Conservation (phyloP, 2,888 invertebrate species). For the Nebria brevicollis region DNA sequence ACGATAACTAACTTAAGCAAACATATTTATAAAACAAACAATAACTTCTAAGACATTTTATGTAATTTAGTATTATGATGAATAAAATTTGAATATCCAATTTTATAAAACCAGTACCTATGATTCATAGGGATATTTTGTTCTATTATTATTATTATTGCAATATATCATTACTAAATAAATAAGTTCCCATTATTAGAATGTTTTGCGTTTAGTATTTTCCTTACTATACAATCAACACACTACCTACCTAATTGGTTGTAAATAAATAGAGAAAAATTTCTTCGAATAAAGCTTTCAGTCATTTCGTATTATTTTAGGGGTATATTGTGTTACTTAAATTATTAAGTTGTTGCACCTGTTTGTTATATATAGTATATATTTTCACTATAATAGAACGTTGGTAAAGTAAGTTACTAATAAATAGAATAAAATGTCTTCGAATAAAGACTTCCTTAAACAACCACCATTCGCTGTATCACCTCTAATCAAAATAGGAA, state of each 20-base stretch:
- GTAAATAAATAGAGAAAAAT: neutral
- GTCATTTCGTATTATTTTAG: no score
- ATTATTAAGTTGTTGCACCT: no score
- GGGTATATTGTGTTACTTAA: no score
- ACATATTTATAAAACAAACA: neutral
- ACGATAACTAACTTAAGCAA: slow-evolving; percentile 55
- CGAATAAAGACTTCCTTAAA: neutral
- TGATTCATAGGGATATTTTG: neutral
- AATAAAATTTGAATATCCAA: no score
- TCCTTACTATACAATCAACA: no score
- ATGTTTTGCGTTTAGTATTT: no score
- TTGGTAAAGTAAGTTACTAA: neutral
- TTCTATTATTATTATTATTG: neutral
- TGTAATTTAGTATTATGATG: neutral
- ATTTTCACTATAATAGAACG: no score
- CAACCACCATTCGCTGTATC: slow-evolving; percentile 23
- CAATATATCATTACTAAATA: no score
- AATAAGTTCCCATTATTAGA: no score
- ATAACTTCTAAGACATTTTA: neutral
- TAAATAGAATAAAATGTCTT: slow-evolving; percentile 26
- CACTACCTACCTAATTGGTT: no score
- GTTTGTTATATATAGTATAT: no score
- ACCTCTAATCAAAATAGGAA: slow-evolving; percentile 19
- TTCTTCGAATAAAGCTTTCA: neutral
- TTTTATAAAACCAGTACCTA: no score